Base-by-base conservation (phyloP, 2,888 invertebrate genomes). In the Pilophorus perplexus region DNA sequence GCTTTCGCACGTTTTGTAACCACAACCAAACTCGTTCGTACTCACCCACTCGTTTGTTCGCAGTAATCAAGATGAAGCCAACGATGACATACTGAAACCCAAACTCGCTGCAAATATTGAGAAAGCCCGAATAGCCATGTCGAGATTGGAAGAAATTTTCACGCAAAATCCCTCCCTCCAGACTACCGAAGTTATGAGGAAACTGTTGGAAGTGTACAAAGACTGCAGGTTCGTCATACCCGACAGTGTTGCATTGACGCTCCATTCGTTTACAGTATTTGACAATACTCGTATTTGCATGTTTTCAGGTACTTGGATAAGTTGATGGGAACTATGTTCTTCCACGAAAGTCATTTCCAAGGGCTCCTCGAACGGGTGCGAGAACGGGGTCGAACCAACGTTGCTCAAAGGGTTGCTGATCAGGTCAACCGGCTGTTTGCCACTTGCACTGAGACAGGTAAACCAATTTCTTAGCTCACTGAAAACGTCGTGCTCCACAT, bases 251-350 rank as follows among this genome's bases (percentile, higher is more conserved):
- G 5, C 23, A 3, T n/a, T n/a, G n/a, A n/a, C n/a, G n/a, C n/a
- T n/a, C n/a, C n/a, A n/a, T n/a, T n/a, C n/a, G n/a, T n/a, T n/a
- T n/a, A n/a, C n/a, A n/a, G n/a, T n/a, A n/a, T n/a, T n/a, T n/a
- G n/a, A n/a, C n/a, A n/a, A n/a, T n/a, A n/a, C n/a, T n/a, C n/a
- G n/a, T n/a, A n/a, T n/a, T n/a, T n/a, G n/a, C n/a, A n/a, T n/a
- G n/a, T n/a, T 55, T 28, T 59, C 65, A 79, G 91, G 72, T 90
- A 87, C 75, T 81, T 93, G 77, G 93, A 93, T 78, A 88, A 88
- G 72, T 79, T 91, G 66, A 86, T 93, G 82, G 89, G 88, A 54
- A 92, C 93, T 0, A 84, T 87, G 2, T 92, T 89, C 78, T 93
- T 93, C 77, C 88, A 90, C 71, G 89, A 89, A 74, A 84, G 85